A percentile compares a stretch with the other conserved stretches of the same genome.
Conservation (phyloP, 2,113 vertebrate genomes). For the Poeciliopsis occidentalis region DNA sequence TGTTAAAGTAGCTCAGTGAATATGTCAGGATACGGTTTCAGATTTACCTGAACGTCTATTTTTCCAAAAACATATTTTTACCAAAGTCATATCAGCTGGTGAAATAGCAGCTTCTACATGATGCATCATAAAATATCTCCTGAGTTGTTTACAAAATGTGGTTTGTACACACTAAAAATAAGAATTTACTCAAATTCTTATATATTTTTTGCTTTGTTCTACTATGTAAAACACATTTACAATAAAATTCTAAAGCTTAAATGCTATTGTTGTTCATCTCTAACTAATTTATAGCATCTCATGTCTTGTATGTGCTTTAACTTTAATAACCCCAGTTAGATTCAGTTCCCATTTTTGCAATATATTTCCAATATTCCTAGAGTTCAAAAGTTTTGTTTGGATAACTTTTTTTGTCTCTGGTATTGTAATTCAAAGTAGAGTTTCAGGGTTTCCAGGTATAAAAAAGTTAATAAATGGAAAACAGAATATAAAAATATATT, state of each 20-base stretch:
- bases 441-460: too few relatives aligned
- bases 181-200: slow-evolving; percentile 56
- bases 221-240: slow-evolving; percentile 94
- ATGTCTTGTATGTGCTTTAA: not conserved
- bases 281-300: not conserved
- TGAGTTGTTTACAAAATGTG: slow-evolving; percentile 39
- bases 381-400: not conserved
- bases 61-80: slow-evolving; percentile 5
- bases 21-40: slow-evolving; percentile 14
- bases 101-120: slow-evolving; percentile 9
- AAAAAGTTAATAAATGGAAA: too few relatives aligned
- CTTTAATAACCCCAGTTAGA: not conserved
- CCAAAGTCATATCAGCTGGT: slow-evolving; percentile 12
- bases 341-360: not conserved
- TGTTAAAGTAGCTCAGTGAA: slow-evolving; percentile 15
- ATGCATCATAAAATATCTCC: not conserved
- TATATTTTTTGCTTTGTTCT: slow-evolving; percentile 82
- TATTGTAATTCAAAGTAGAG: too few relatives aligned
- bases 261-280: not conserved
- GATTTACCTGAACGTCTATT: not conserved
- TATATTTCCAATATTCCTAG: not conserved
- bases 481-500: too few relatives aligned
- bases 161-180: slow-evolving; percentile 42
- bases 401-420: too few relatives aligned
- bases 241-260: slow-evolving; percentile 86